Base-by-base conservation (phyloP, 2,113 vertebrate species). In the Sceloporus undulatus region DNA sequence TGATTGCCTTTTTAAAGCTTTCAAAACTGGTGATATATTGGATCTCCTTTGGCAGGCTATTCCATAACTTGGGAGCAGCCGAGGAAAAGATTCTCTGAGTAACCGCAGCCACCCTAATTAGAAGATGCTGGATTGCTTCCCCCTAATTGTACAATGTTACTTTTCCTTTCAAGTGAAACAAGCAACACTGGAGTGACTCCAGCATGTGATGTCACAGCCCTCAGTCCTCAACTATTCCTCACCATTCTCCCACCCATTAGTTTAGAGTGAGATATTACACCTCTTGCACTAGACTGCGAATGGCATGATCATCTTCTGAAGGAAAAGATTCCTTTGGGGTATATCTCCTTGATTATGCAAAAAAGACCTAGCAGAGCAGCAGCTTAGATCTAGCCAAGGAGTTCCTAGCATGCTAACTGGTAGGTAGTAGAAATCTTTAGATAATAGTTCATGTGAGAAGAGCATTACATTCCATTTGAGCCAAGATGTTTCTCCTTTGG, bases 81-180 rank as follows among this genome's bases (percentile, higher is more conserved):
- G 34, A 34, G 34, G 34, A 34, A 34, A 34, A 34, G 34, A 34
- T 34, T 34, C 34, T 34, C 34, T 34, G 34, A 34, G 34, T 34
- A 34, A 34, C 34, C 34, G 34, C 34, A 34, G 34, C 34, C 34
- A 34, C 1, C 34, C 34, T 34, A 74, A 81, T 23, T 75, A 71
- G 71, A 9, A 52, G 8, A 62, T 48, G 38, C 2, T 7, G 76
- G n/a, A 88, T 90, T 8, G 11, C 73, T 71, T 86, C 0, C 84
- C 59, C 29, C 68, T 13, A 74, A 29, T 89, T 90, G 84, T 62
- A 68, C 62, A 78, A 19, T 21, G 77, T 89, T 70, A 54, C 71
- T 82, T n/a, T 89, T 82, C 42, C 62, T 34, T 82, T 34, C 34
- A 34, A 34, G 40, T 16, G 54, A 80, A 23, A 14, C 11, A 29